phyloP scores from a whole-genome alignment of 2,797 vertebrate species.

The Alca torda region DNA sequence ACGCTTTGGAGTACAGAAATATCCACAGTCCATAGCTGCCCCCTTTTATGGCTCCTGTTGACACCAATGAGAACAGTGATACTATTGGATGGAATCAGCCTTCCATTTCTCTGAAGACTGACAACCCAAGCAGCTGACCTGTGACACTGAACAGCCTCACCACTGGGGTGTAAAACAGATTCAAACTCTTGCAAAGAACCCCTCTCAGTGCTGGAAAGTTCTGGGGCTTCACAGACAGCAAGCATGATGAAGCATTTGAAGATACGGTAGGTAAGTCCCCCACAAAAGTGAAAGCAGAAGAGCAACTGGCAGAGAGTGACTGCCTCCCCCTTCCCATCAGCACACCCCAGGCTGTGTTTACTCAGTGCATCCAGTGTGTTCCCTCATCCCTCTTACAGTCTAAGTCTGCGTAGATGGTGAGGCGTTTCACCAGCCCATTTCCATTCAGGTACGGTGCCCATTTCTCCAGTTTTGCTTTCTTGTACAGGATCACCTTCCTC shows the following conservation, averaged over 20 bases:
- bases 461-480: conserved; percentile 82
- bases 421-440: conserved; percentile 81
- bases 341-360: neutral
- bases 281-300: neutral
- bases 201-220: neutral
- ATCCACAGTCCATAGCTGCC: neutral
- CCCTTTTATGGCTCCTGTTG: neutral
- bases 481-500: conserved; percentile 80
- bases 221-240: neutral
- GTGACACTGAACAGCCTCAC: neutral
- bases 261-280: neutral
- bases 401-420: conserved; percentile 80
- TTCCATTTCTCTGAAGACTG: neutral
- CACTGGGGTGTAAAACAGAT: neutral
- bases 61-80: neutral
- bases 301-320: neutral
- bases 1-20: neutral
- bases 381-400: conserved; percentile 78
- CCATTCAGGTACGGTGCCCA: conserved; percentile 79
- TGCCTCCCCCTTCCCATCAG: neutral
- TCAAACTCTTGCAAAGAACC: neutral
- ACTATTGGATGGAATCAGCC: neutral
- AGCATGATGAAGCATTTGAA: fast-evolving
- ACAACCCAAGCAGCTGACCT: neutral
- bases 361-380: fast-evolving